Evolutionary conservation across 2,113 vertebrate genomes (phyloP).

Genomic region (Promerops cafer): DNA sequence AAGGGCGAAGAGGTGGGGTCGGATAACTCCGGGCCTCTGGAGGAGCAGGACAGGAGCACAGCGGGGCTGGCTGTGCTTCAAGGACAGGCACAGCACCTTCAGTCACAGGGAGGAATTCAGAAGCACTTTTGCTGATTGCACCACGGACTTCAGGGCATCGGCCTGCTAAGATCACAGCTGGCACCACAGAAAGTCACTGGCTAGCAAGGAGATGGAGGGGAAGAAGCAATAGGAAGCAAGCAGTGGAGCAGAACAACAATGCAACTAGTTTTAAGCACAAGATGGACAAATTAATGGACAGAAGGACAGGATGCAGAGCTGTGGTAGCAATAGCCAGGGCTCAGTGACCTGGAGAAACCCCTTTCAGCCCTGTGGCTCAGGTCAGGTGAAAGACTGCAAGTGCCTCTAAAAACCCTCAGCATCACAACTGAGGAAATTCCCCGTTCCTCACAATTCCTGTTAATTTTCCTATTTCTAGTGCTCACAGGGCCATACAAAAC

Average conservation of each 20-base stretch:
- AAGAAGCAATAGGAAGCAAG: not conserved
- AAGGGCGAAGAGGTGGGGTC: not conserved
- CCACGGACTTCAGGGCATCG: not conserved
- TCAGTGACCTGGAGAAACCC: not conserved
- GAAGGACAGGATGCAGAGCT: not conserved
- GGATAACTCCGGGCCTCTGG: not conserved
- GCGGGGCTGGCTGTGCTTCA: not conserved
- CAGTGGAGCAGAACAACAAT: not conserved
- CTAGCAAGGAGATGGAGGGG: not conserved
- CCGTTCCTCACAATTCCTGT: not conserved
- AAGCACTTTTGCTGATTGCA: not conserved
- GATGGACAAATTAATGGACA: not conserved
- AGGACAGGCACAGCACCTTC: not conserved
- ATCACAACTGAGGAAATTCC: not conserved
- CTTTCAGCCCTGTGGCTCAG: not conserved
- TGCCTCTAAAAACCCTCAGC: not conserved
- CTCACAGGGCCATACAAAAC: not conserved
- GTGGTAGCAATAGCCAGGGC: not conserved
- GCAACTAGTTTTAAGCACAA: not conserved
- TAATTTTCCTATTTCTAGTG: not conserved
- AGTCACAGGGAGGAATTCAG: not conserved
- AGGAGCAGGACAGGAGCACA: not conserved
- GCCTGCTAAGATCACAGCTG: constrained; percentile 10
- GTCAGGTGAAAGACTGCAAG: not conserved
- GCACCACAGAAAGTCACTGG: not conserved